These are phyloP conservation scores for Eupsilia transversa DNA, from an alignment of 2,888 invertebrate genomes.

Conservation along the genomic window DNA sequence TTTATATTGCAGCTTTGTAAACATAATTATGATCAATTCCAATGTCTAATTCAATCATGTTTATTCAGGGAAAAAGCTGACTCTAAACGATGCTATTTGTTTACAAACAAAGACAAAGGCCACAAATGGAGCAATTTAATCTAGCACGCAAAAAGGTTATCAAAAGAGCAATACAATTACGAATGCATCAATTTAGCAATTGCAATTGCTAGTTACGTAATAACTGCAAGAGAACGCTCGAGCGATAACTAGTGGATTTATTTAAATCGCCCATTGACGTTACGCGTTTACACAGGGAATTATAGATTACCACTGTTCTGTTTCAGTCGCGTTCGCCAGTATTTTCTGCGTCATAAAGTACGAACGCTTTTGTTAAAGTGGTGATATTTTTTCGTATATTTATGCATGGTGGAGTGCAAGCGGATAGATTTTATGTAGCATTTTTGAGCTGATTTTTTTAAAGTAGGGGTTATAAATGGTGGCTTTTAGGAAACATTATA, in stretches of 20 bases:
- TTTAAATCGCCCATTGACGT: constrained; percentile 73
- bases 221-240: constrained; percentile 51
- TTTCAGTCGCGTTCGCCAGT: constrained; percentile 33
- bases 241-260: constrained; percentile 75
- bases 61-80: background rate
- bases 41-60: background rate
- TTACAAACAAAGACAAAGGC: background rate
- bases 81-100: background rate
- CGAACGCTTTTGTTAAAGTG: constrained; percentile 35
- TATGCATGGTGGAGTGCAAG: background rate
- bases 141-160: constrained; percentile 20
- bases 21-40: background rate
- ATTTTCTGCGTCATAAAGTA: constrained; percentile 58
- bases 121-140: constrained; percentile 13
- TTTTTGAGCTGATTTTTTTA: background rate
- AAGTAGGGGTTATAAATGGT: background rate
- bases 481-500: background rate
- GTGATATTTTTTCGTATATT: constrained; percentile 28
- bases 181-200: background rate
- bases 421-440: constrained; percentile 2
- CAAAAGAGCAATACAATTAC: constrained; percentile 3
- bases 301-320: constrained; percentile 68
- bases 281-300: constrained; percentile 67
- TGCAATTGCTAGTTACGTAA: constrained; percentile 33
- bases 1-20: background rate